Base-by-base conservation (phyloP, 2,797 vertebrate species). In the Oryzias dopingdopingensis region DNA sequence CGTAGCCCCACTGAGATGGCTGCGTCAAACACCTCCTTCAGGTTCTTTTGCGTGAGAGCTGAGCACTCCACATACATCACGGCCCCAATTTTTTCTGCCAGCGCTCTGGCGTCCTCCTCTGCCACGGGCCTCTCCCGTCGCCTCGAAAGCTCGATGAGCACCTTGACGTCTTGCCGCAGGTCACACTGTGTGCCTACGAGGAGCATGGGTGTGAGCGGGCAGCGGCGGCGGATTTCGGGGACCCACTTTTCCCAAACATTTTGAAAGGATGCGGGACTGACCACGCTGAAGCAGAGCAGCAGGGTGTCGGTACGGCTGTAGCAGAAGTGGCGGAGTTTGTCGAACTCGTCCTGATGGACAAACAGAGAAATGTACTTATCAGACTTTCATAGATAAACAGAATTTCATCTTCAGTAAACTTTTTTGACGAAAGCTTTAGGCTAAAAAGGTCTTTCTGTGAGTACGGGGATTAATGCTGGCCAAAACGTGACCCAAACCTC, bases 101-200 rank as follows among this genome's bases (percentile, higher is more conserved):
- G 89, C 1, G 90, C 81, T 4, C 84, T 77, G 64, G 92, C 95
- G 1, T 93, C 93, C 10, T 87, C 87, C 42, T 92, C 90, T 0
- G 67, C 58, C 56, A 95, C 94, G 0, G 94, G 94, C 62, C 73
- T 82, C 81, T 94, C 93, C 18, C 86, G 67, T 8, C 87, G 86
- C 56, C 91, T 83, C 1, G 93, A 90, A 67, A 92, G 87, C 64
- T 94, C 93, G 10, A 94, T 93, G 51, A 94, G 88, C 66, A 96
- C 93, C 79, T 94, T 94, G 71, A 94, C 94, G 17, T 95, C 93
- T 63, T 94, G 89, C 15, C 93, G 89, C 62, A 94, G 89, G 89
- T 95, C 95, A 3, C 92, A 94, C 90, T 95, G 93, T 0, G 94
- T 95, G 60, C 94, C 94, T 45, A 95, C 94, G 0, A 95, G 88